Conservation (phyloP, 2,797 vertebrate genomes). For the Scolopax rusticola region DNA sequence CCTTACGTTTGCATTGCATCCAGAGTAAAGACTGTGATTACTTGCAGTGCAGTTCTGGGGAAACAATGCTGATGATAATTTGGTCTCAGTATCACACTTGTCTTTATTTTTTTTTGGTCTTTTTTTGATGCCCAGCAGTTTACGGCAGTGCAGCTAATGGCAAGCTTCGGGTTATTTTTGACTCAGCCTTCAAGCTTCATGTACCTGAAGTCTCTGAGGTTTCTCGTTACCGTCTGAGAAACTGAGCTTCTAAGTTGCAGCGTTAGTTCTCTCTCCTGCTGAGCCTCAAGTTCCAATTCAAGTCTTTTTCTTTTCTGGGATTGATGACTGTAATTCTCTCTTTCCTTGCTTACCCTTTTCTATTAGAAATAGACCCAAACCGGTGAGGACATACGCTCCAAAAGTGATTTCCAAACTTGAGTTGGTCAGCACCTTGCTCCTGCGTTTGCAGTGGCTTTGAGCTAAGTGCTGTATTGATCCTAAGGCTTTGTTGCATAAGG, state of each 20-base stretch:
- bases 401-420: neutral
- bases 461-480: conserved; percentile 42
- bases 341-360: neutral
- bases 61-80: conserved; percentile 20
- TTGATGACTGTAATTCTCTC: conserved; percentile 50
- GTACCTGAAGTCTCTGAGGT: conserved; percentile 5
- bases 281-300: neutral
- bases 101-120: too few relatives aligned
- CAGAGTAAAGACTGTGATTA: neutral
- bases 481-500: neutral
- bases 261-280: conserved; percentile 28
- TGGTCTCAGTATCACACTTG: neutral
- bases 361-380: neutral
- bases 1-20: neutral
- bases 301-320: conserved; percentile 14
- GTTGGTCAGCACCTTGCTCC: conserved; percentile 12
- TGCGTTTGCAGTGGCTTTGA: neutral
- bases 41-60: neutral
- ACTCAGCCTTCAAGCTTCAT: conserved; percentile 5
- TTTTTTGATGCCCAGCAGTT: conserved; percentile 17
- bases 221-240: conserved; percentile 58
- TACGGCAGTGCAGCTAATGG: conserved; percentile 4
- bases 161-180: conserved; percentile 39
- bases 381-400: neutral
- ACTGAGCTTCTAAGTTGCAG: neutral